Conservation (phyloP, 2,797 vertebrate genomes). For the Otolemur crassicaudatus region DNA sequence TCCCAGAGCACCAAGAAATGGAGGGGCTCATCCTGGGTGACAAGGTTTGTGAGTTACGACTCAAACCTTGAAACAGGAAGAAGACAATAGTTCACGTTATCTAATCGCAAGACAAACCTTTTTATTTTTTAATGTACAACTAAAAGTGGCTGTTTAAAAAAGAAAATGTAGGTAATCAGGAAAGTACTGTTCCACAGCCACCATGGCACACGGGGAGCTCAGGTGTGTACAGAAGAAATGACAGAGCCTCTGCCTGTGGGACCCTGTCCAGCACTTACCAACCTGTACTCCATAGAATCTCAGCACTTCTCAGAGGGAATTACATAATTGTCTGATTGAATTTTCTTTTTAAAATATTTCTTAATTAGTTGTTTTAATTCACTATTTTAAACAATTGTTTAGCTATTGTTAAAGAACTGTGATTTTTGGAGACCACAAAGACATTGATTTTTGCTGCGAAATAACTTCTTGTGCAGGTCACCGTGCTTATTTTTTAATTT, state of each 20-base stretch:
- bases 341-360: constrained; percentile 7
- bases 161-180: background rate
- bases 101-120: background rate
- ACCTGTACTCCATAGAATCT: background rate
- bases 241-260: background rate
- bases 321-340: background rate
- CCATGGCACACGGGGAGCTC: background rate
- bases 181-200: background rate
- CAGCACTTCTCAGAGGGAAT: background rate
- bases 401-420: background rate
- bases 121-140: background rate
- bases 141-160: background rate
- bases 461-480: background rate
- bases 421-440: background rate
- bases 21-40: background rate
- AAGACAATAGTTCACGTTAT: background rate
- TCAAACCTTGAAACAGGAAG: background rate
- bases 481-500: constrained; percentile 1
- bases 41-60: background rate
- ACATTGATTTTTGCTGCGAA: background rate
- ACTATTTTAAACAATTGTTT: background rate
- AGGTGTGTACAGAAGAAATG: background rate
- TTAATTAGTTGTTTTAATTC: background rate
- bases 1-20: background rate
- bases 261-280: background rate